Evolutionary conservation across 92 coral and sea anemone species (phyloP).

Genomic region (Porites lobata): DNA sequence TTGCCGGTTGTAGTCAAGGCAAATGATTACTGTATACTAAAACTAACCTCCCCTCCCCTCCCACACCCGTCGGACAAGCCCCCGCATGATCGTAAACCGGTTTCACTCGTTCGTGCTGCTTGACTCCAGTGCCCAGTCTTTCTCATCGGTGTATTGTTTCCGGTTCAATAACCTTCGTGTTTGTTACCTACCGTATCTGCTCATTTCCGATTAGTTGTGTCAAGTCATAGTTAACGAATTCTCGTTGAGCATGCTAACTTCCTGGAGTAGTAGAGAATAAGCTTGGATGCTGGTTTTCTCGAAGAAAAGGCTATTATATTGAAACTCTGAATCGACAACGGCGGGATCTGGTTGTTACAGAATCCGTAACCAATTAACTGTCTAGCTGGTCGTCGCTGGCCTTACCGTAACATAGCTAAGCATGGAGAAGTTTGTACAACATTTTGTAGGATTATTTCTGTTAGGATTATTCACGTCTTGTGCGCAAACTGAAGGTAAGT

Average conservation of each 20-base stretch:
- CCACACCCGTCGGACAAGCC: neutral
- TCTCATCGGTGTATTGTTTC: slow-evolving; percentile 11
- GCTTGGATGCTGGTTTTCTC: neutral
- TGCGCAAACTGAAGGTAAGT: slow-evolving; percentile 18
- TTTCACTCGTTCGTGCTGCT: too few relatives aligned
- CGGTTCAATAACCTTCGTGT: slow-evolving; percentile 10
- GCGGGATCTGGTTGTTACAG: neutral
- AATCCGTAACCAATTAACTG: slow-evolving; percentile 1
- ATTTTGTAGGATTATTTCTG: neutral
- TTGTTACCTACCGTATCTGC: neutral
- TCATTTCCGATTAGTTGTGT: slow-evolving; percentile 20
- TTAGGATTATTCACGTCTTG: neutral
- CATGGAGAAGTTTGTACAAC: slow-evolving; percentile 19
- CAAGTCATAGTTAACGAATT: slow-evolving; percentile 2
- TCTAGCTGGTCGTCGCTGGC: neutral
- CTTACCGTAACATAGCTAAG: neutral
- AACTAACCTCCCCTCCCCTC: neutral
- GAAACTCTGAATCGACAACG: neutral
- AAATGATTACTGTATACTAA: neutral
- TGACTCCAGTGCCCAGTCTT: slow-evolving; percentile 3
- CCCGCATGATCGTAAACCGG: too few relatives aligned
- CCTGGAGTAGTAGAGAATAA: neutral
- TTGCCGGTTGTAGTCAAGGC: too few relatives aligned
- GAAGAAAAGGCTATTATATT: too few relatives aligned
- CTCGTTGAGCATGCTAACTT: slow-evolving; percentile 20